Evolutionary conservation across 1,140 invertebrate species (phyloP).

Genomic region (Solen grandis): DNA sequence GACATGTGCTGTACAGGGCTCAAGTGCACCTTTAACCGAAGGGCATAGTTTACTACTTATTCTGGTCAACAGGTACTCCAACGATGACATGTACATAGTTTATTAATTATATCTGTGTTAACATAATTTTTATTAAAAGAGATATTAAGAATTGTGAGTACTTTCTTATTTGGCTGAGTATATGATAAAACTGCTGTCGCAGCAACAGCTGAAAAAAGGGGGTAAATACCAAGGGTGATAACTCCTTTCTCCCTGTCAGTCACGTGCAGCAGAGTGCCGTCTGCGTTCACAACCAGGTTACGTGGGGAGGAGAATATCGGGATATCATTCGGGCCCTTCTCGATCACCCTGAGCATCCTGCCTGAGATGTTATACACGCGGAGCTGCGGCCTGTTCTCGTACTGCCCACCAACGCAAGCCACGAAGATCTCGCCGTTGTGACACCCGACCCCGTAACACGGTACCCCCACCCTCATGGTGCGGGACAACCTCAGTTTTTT

Average conservation of each 20-base stretch:
- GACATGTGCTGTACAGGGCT: too few relatives aligned
- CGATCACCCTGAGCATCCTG: constrained; percentile 32
- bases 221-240: constrained; percentile 30
- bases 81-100: too few relatives aligned
- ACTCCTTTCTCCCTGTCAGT: constrained; percentile 43
- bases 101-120: too few relatives aligned
- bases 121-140: too few relatives aligned
- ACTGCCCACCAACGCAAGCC: constrained; percentile 45
- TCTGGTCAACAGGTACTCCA: too few relatives aligned
- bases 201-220: neutral
- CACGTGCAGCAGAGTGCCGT: constrained; percentile 43
- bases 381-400: constrained; percentile 40
- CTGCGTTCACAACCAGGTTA: constrained; percentile 34
- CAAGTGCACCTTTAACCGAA: too few relatives aligned
- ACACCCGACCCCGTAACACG: constrained; percentile 42
- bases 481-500: constrained; percentile 40
- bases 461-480: constrained; percentile 32
- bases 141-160: too few relatives aligned
- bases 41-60: too few relatives aligned
- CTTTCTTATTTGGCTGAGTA: too few relatives aligned
- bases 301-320: constrained; percentile 43
- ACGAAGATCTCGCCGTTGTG: constrained; percentile 47
- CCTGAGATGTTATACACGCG: constrained; percentile 53
- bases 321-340: constrained; percentile 6
- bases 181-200: too few relatives aligned